Evolutionary conservation across 2,797 vertebrate genomes (phyloP), one percentile per base, ranked within the genome.

Genomic region (Clarias platycephalus): DNA sequence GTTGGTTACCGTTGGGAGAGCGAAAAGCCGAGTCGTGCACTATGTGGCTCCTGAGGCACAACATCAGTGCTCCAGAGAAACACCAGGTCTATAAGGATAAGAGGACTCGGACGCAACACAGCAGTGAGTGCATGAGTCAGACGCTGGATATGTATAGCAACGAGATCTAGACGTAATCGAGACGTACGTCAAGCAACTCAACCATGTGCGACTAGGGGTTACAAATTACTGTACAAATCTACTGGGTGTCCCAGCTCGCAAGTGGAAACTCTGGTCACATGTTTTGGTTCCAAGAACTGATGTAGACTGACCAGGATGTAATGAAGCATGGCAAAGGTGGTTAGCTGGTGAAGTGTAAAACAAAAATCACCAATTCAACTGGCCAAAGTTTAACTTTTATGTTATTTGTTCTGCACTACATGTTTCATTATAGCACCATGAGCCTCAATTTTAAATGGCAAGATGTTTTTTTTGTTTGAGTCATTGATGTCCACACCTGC

Each of bases 41-140:
- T 0, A 89, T 93, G 24, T 94, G 93, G 92, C 86, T 94, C 81
- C 90, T 93, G 76, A 92, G 92, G 88, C 92, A 91, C 89, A 89
- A 89, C 6, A 31, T 77, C 83, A 90, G 82, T 16, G 58, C 85
- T 77, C 91, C 83, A 84, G 89, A 82, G 84, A 90, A 90, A 89
- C 90, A 31, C 76, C 92, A 62, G 82, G 83, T 22, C 63, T 89
- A 62, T 55, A 89, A 89, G 0, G 80, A 82, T 78, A 90, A 85
- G 2, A 77, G 60, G 67, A 87, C 81, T 37, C 84, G 71, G 83
- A 84, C 88, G 72, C 53, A 34, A 68, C 79, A 58, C 31, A 90
- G 88, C 92, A 90, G 92, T 94, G 81, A 92, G 91, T 86, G 77
- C 26, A n/a, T 66, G 34, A 44, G 60, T 24, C 75, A 37, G 13